Percentiles rank a stretch among this genome's conserved stretches.
Evolutionary conservation across 2,113 vertebrate genomes (phyloP).

Genomic region (Pachypanchax playfairii): DNA sequence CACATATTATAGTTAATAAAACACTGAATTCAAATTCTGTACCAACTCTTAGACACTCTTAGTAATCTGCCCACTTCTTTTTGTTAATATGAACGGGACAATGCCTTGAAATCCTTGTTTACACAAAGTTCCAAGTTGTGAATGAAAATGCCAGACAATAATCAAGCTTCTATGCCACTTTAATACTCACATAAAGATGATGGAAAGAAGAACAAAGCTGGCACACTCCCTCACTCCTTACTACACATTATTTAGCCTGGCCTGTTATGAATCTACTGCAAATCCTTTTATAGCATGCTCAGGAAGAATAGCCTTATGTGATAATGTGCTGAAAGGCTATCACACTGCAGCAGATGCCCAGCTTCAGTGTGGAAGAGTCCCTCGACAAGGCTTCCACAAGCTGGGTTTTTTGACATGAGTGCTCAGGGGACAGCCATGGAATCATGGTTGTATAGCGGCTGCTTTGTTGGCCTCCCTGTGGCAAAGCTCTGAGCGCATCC

Average conservation of each 20-base stretch:
- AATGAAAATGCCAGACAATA: constrained; percentile 51
- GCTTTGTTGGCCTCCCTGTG: constrained; percentile 30
- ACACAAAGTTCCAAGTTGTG: constrained; percentile 29
- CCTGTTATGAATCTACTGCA: constrained; percentile 63
- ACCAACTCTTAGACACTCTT: constrained; percentile 2
- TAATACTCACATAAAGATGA: constrained; percentile 37
- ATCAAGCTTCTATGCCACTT: constrained; percentile 28
- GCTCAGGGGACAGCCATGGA: constrained; percentile 43
- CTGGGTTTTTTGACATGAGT: constrained; percentile 60
- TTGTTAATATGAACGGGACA: constrained; percentile 34
- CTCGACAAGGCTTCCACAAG: constrained; percentile 56
- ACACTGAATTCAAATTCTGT: background rate
- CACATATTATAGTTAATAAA: background rate
- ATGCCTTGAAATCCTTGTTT: constrained; percentile 29
- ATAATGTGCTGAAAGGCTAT: constrained; percentile 67
- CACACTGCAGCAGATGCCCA: constrained; percentile 55
- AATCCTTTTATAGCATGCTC: constrained; percentile 57
- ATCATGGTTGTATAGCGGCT: constrained; percentile 35
- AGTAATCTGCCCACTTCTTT: constrained; percentile 25
- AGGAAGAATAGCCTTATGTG: constrained; percentile 55
- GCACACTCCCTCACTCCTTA: background rate
- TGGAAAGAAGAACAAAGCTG: constrained; percentile 41
- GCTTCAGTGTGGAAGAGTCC: constrained; percentile 50
- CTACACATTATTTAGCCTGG: constrained; percentile 55
- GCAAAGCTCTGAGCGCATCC: constrained; percentile 33